A percentile compares a stretch with the other conserved stretches of the same genome.
phyloP scores from a whole-genome alignment of 2,888 invertebrate genomes.

The Agonum fuliginosum region DNA sequence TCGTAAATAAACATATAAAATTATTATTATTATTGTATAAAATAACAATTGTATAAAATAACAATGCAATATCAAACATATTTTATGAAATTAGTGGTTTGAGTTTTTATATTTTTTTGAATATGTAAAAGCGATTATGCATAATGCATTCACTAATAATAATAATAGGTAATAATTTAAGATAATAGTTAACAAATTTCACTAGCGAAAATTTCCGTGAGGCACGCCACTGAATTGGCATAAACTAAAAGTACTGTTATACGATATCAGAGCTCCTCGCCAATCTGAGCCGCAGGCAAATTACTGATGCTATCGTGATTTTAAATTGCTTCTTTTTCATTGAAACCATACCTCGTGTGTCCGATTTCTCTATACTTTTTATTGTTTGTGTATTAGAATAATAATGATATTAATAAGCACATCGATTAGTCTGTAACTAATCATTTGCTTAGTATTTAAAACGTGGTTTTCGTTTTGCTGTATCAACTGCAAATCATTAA shows the following conservation, averaged over 20 bases:
- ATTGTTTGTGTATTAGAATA: constrained; percentile 28
- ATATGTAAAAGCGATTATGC: no score
- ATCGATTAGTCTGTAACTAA: constrained; percentile 5
- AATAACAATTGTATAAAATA: no score
- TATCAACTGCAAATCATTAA: constrained; percentile 10
- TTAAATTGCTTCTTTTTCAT: constrained; percentile 16
- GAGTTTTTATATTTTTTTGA: no score
- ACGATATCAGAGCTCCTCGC: constrained; percentile 1
- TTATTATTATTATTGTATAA: no score
- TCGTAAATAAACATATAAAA: no score
- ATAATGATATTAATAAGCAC: constrained; percentile 27
- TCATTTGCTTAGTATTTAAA: constrained; percentile 7
- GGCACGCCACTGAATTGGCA: constrained; percentile 1
- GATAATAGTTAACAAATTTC: no score
- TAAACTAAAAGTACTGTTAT: constrained; percentile 31
- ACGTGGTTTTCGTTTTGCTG: background rate
- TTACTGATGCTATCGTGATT: constrained; percentile 24
- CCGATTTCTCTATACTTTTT: constrained; percentile 23
- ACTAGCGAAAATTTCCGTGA: no score
- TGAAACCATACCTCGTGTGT: background rate
- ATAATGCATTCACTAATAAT: no score
- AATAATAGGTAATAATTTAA: no score
- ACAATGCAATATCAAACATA: no score
- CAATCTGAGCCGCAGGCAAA: constrained; percentile 15
- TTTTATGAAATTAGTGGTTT: no score